Conservation (phyloP, 2,113 vertebrate species). For the Rostratula benghalensis region DNA sequence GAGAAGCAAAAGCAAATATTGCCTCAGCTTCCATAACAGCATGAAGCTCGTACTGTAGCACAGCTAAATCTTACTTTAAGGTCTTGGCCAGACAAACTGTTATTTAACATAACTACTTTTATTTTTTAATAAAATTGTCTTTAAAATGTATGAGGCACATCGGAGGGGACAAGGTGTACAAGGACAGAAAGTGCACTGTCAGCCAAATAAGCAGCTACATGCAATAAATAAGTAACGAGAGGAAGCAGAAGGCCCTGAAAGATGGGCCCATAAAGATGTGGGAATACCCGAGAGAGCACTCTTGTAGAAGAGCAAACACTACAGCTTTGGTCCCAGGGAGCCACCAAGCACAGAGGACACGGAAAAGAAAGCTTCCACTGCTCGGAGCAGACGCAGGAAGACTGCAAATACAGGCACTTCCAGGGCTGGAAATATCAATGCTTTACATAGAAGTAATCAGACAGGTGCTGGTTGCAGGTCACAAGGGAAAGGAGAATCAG, state of each 20-base stretch:
- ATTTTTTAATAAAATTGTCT: conserved; percentile 65
- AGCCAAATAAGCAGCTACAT: conserved; percentile 46
- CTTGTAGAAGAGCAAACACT: not conserved
- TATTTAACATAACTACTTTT: conserved; percentile 40
- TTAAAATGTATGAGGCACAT: conserved; percentile 46
- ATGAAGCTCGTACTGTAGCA: not conserved
- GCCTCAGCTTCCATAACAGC: not conserved
- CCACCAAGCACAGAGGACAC: not conserved
- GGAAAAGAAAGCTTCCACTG: not conserved
- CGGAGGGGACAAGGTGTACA: not conserved
- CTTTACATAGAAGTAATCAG: not conserved
- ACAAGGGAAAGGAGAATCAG: not conserved
- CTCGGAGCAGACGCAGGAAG: not conserved
- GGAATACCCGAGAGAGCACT: conserved; percentile 10
- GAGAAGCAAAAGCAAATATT: conserved; percentile 24
- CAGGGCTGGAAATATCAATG: not conserved
- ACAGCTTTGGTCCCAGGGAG: not conserved
- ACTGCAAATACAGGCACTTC: not conserved
- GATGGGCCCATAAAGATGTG: conserved; percentile 6
- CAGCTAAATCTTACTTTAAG: conserved; percentile 34
- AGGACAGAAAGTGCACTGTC: conserved; percentile 30
- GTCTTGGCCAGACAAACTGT: not conserved
- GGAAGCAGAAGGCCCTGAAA: conserved; percentile 40
- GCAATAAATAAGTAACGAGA: conserved; percentile 54
- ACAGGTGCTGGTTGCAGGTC: not conserved